Conservation (phyloP, 2,888 invertebrate genomes). For the Holacanthella duospinosa region DNA sequence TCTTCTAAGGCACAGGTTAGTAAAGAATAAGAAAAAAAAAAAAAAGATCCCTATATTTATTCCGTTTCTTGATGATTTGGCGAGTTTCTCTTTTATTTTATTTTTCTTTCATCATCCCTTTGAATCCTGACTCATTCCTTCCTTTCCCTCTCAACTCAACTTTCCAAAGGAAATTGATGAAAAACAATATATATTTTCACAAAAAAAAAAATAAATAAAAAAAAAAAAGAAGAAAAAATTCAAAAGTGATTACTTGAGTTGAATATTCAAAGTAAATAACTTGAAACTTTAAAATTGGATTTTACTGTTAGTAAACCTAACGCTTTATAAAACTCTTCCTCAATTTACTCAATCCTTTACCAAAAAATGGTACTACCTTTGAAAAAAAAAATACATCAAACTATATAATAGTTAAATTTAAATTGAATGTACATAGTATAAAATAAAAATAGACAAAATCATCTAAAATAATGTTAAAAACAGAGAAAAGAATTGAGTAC, state of each 20-base stretch:
- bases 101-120: constrained; percentile 15
- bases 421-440: not conserved
- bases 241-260: no score
- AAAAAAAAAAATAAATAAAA: no score
- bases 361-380: no score
- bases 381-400: no score
- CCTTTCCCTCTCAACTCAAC: constrained; percentile 2
- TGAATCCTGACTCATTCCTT: constrained; percentile 15
- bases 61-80: constrained; percentile 21
- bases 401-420: no score
- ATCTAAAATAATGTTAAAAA: not conserved
- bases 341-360: no score
- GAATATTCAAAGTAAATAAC: constrained; percentile 17
- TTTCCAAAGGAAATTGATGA: not conserved
- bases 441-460: not conserved
- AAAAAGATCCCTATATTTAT: constrained; percentile 13
- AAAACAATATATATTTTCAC: not conserved
- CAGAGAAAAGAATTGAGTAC: not conserved
- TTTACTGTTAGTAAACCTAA: no score
- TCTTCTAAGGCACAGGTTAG: not conserved
- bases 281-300: no score
- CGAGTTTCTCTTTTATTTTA: constrained; percentile 17
- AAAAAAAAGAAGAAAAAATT: no score
- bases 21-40: not conserved
- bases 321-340: no score